These are phyloP conservation scores for Embiotoca jacksoni DNA, from an alignment of 2,113 vertebrate genomes.

Conservation along the genomic window DNA sequence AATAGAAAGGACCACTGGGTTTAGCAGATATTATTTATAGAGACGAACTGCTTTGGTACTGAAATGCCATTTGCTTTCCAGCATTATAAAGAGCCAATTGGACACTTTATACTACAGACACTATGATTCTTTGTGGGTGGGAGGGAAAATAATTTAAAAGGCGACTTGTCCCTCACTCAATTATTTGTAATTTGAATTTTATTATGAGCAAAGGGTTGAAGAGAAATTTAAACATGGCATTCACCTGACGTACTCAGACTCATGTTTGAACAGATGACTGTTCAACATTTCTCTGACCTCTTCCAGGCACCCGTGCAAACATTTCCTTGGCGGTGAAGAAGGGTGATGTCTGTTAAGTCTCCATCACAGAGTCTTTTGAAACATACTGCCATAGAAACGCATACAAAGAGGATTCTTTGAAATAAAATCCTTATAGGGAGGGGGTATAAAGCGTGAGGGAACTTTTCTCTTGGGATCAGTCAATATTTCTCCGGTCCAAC, in stretches of 20 bases:
- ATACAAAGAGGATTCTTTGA: constrained; percentile 62
- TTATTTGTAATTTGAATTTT: constrained; percentile 57
- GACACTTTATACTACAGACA: constrained; percentile 30
- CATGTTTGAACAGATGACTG: constrained; percentile 56
- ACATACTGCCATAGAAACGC: constrained; percentile 49
- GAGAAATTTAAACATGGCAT: constrained; percentile 47
- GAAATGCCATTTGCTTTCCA: constrained; percentile 51
- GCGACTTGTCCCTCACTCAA: constrained; percentile 10
- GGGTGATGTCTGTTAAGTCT: constrained; percentile 56
- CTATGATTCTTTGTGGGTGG: constrained; percentile 35
- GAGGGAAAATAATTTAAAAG: constrained; percentile 29
- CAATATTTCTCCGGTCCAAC: constrained; percentile 47
- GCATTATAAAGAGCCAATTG: constrained; percentile 51
- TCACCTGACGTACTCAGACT: constrained; percentile 35
- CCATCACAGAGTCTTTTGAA: constrained; percentile 55
- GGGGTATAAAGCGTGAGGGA: constrained; percentile 30
- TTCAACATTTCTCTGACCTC: constrained; percentile 69
- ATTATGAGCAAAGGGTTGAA: constrained; percentile 35
- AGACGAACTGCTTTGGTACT: constrained; percentile 42
- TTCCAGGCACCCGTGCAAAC: constrained; percentile 49
- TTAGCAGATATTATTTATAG: constrained; percentile 62
- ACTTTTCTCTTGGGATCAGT: constrained; percentile 59
- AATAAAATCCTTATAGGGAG: constrained; percentile 51
- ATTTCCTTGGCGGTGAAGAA: constrained; percentile 33
- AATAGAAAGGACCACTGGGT: constrained; percentile 54